Conservation (phyloP, 2,888 invertebrate species). For the Temnothorax ravouxi region DNA sequence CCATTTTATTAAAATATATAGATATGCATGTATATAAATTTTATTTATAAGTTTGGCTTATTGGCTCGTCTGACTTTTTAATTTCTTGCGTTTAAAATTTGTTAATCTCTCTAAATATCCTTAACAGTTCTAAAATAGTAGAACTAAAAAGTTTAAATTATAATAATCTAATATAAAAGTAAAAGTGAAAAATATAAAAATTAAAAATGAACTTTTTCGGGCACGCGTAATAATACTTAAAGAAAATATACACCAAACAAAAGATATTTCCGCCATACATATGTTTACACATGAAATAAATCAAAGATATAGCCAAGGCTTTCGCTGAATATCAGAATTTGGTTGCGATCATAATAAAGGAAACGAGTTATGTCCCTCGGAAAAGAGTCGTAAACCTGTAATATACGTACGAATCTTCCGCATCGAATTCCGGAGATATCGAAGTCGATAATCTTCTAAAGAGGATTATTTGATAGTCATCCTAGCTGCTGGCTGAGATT, state of each 20-base stretch:
- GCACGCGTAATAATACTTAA: neutral
- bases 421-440: constrained; percentile 57
- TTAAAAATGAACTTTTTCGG: neutral
- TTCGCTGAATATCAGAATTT: constrained; percentile 16
- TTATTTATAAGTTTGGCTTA: neutral
- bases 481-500: constrained; percentile 27
- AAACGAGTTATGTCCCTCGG: constrained; percentile 19
- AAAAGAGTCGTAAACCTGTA: constrained; percentile 44
- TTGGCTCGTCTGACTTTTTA: neutral
- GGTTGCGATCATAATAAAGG: constrained; percentile 22
- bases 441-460: constrained; percentile 66
- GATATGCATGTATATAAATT: neutral
- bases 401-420: constrained; percentile 10
- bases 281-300: constrained; percentile 22
- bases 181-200: neutral
- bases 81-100: neutral
- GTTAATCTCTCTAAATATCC: neutral
- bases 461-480: constrained; percentile 71
- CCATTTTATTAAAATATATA: no score
- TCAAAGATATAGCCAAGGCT: neutral
- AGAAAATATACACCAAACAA: neutral
- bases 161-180: neutral
- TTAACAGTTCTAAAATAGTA: neutral
- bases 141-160: neutral
- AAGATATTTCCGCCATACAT: neutral